These are phyloP conservation scores for Lasioglossum vierecki DNA, from an alignment of 2,888 invertebrate species.

Conservation along the genomic window DNA sequence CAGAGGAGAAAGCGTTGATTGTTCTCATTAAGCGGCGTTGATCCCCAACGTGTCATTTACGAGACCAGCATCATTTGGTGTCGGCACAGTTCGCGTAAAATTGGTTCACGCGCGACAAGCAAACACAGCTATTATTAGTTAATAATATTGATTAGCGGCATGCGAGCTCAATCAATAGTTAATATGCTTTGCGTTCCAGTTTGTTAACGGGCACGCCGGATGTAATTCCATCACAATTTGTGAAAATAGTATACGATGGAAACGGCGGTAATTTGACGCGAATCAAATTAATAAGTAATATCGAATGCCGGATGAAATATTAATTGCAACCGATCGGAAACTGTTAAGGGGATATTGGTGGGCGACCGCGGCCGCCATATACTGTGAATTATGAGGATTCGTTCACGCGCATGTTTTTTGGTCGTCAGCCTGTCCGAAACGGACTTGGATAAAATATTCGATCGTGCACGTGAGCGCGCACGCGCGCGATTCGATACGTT, in stretches of 20 bases:
- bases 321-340: constrained; percentile 50
- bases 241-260: constrained; percentile 43
- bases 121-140: constrained; percentile 35
- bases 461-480: too few species aligned
- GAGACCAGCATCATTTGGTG: neutral
- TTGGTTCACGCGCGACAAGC: neutral
- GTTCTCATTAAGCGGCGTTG: neutral
- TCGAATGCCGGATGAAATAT: constrained; percentile 31
- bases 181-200: constrained; percentile 27
- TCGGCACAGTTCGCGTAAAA: constrained; percentile 6
- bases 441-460: constrained; percentile 41
- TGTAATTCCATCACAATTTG: constrained; percentile 44
- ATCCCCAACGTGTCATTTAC: neutral
- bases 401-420: constrained; percentile 15
- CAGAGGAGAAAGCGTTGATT: neutral
- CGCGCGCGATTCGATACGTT: constrained; percentile 3
- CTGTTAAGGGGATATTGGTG: constrained; percentile 18
- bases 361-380: neutral
- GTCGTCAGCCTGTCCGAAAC: neutral
- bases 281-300: constrained; percentile 55
- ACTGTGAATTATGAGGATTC: constrained; percentile 28
- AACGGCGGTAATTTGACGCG: constrained; percentile 44
- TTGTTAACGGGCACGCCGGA: constrained; percentile 11
- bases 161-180: constrained; percentile 26
- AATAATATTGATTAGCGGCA: constrained; percentile 33